Conservation (phyloP, 2,113 vertebrate genomes). For the Ailurus styani region DNA sequence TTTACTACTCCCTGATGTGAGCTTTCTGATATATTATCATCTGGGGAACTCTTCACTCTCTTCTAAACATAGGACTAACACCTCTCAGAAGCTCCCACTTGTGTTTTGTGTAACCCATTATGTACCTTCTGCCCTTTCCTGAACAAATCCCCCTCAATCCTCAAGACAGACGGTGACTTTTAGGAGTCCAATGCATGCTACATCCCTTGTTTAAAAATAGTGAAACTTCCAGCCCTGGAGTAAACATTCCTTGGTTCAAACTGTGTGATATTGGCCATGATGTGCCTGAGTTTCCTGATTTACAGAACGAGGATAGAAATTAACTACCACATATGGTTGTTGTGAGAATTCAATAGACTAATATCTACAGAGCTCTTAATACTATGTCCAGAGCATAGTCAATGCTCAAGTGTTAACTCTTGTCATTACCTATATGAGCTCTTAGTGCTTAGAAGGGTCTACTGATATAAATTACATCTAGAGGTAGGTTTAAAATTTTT, state of each 20-base stretch:
- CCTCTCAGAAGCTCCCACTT: neutral
- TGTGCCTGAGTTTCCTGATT: neutral
- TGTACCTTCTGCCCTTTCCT: neutral
- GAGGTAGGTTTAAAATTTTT: neutral
- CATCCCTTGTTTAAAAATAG: neutral
- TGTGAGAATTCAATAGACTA: neutral
- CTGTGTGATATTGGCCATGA: too few relatives aligned
- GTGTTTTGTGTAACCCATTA: neutral
- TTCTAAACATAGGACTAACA: neutral
- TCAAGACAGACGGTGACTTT: neutral
- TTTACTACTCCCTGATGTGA: neutral
- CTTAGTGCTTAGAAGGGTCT: neutral
- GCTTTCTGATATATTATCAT: neutral
- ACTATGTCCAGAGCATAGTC: neutral
- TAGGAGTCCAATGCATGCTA: fast-evolving
- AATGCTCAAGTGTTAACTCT: neutral
- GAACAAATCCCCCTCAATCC: neutral
- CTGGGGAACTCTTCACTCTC: neutral
- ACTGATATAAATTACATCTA: neutral
- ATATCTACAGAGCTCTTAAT: neutral
- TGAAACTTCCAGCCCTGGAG: neutral
- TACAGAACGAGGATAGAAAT: neutral
- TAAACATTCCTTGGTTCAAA: neutral
- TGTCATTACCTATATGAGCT: neutral
- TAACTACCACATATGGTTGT: neutral